Percentiles rank a stretch among this genome's conserved stretches.
phyloP scores from a whole-genome alignment of 2,113 vertebrate species.

The Cyanoderma ruficeps region DNA sequence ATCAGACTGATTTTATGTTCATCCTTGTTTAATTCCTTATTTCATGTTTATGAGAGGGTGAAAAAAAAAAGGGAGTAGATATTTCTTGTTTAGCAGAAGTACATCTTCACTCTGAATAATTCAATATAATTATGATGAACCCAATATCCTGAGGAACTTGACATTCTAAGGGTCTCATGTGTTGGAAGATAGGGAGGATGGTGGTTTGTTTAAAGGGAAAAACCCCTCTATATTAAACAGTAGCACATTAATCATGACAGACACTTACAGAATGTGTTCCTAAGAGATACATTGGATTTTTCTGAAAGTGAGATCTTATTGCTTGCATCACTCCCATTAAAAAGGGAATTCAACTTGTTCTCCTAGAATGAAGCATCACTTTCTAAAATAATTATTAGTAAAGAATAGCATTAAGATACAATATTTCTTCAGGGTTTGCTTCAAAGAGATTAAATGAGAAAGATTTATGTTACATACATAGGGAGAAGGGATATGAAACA shows the following conservation, averaged over 20 bases:
- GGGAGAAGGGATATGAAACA: neutral
- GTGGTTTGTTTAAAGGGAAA: neutral
- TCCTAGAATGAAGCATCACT: neutral
- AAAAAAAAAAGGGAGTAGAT: neutral
- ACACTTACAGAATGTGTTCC: neutral
- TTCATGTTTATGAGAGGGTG: neutral
- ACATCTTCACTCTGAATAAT: neutral
- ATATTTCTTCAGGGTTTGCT: neutral
- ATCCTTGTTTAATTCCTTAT: neutral
- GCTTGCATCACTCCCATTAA: neutral
- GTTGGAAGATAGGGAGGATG: neutral
- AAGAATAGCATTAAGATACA: neutral
- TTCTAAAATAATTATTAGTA: constrained; percentile 6
- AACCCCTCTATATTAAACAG: neutral
- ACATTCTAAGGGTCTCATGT: neutral
- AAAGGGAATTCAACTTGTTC: neutral
- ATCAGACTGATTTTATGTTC: neutral
- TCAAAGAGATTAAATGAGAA: constrained; percentile 8
- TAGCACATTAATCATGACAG: neutral
- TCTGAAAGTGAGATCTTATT: neutral
- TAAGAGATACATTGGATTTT: constrained; percentile 25
- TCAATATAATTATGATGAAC: neutral
- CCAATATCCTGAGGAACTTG: neutral
- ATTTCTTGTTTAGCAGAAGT: neutral
- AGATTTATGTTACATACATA: neutral